Percentiles rank a stretch among this genome's conserved stretches.
These are phyloP conservation scores for Ctenosaura bakeri DNA, from an alignment of 2,797 vertebrate species.

Conservation along the genomic window DNA sequence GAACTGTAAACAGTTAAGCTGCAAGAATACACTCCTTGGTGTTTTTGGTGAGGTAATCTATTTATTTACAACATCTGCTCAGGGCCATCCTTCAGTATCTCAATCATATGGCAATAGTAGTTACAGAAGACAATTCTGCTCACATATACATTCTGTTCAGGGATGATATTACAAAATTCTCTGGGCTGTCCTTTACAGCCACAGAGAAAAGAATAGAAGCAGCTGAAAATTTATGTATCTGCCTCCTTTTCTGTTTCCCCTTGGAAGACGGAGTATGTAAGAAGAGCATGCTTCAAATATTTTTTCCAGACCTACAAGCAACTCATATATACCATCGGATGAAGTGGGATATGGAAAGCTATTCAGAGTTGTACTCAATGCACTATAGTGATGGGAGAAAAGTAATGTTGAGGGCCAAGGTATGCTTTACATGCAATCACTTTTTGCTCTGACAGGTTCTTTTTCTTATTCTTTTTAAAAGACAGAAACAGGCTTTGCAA, in stretches of 20 bases:
- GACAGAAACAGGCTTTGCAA: neutral
- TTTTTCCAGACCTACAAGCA: neutral
- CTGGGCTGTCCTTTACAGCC: neutral
- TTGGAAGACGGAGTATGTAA: neutral
- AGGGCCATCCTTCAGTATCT: conserved; percentile 9
- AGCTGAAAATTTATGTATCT: neutral
- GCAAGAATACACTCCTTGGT: conserved; percentile 13
- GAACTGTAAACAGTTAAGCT: conserved; percentile 35
- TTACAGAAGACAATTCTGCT: conserved; percentile 9
- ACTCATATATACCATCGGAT: neutral
- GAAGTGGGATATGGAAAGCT: neutral
- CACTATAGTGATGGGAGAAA: neutral
- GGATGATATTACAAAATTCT: conserved; percentile 18
- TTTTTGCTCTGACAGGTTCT: neutral
- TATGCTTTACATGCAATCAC: neutral
- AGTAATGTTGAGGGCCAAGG: neutral
- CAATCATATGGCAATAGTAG: conserved; percentile 1
- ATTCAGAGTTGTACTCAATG: neutral
- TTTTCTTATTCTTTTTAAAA: neutral
- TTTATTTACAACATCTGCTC: conserved; percentile 37
- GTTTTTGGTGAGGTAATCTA: conserved; percentile 30
- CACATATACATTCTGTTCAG: neutral
- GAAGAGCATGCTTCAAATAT: conserved; percentile 2
- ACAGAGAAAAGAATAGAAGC: conserved; percentile 19
- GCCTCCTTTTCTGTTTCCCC: neutral